phyloP scores from a whole-genome alignment of 2,113 vertebrate genomes.

The Petaurus breviceps region DNA sequence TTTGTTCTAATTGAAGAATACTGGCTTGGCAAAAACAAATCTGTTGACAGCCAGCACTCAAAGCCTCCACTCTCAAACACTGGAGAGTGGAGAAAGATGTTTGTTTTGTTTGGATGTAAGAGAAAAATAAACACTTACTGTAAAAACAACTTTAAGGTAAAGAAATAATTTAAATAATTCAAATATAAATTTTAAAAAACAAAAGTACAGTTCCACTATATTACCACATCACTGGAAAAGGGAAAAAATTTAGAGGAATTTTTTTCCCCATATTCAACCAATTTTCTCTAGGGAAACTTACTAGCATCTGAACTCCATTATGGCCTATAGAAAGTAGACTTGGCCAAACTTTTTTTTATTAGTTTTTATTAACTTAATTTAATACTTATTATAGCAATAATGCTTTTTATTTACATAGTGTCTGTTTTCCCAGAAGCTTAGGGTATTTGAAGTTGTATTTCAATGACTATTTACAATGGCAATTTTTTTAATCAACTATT shows the following conservation, averaged over 20 bases:
- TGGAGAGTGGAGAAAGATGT: constrained; percentile 21
- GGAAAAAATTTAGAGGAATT: constrained; percentile 73
- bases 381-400: constrained; percentile 79
- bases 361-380: constrained; percentile 79
- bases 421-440: constrained; percentile 43
- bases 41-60: constrained; percentile 77
- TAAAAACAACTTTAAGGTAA: constrained; percentile 75
- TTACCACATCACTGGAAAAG: constrained; percentile 54
- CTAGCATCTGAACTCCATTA: constrained; percentile 69
- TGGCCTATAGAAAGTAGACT: constrained; percentile 77
- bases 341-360: constrained; percentile 76
- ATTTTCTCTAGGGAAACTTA: constrained; percentile 74
- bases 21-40: constrained; percentile 79
- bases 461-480: constrained; percentile 37
- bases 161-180: constrained; percentile 11
- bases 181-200: neutral
- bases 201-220: neutral
- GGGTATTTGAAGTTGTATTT: constrained; percentile 43
- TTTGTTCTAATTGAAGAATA: constrained; percentile 77
- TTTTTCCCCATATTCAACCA: constrained; percentile 73
- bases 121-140: constrained; percentile 73
- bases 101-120: constrained; percentile 80
- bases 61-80: constrained; percentile 4
- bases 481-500: constrained; percentile 41
- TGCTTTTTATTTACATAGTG: constrained; percentile 21